Evolutionary conservation across 1,140 invertebrate genomes (phyloP), one percentile per base, ranked within the genome.

Genomic region (Bombyx mandarina): DNA sequence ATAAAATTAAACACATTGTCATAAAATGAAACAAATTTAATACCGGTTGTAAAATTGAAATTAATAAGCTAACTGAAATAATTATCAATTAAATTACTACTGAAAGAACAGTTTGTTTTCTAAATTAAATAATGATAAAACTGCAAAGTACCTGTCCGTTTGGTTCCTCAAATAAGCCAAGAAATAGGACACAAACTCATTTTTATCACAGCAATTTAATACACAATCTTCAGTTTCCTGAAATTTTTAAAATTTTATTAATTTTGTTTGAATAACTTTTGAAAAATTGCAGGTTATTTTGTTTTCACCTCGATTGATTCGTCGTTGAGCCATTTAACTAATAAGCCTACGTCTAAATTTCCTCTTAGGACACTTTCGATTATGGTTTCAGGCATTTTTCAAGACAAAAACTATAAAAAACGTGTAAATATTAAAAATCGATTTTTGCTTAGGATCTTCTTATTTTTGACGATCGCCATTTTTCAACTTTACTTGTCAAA

Each of bases 181-280:
- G 66, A 86, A 86, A 65, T 77, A 79, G 18, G 73, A 69, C 18
- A 82, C 79, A 68, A 84, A 84, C 60, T 83, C 81, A 46, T 72
- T 78, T 56, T 68, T 80, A 64, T 71, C 81, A 53, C 77, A 81
- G 61, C 79, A 82, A 26, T 73, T 58, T 56, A 84, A 65, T 52
- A 79, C 69, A 67, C 77, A 78, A 58, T 86, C 79, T 48, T 82
- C 81, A 43, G 77, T 63, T 45, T 67, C 75, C 82, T 86, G 63
- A 63, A 83, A 82, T 57, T 22, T 57, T 7, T 8, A 42, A 18
- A 9, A 47, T 46, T 35, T 47, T 55, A 10, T 46, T 18, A 26
- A 22, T 18, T 18, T 51, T 9, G 49, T 18, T 42, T 45, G 56
- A 58, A 44, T 43, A 57, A 52, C 52, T 47, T 45, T 22, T 57